Evolutionary conservation across 2,888 invertebrate species (phyloP).

Genomic region (Eutolmus rufibarbis): DNA sequence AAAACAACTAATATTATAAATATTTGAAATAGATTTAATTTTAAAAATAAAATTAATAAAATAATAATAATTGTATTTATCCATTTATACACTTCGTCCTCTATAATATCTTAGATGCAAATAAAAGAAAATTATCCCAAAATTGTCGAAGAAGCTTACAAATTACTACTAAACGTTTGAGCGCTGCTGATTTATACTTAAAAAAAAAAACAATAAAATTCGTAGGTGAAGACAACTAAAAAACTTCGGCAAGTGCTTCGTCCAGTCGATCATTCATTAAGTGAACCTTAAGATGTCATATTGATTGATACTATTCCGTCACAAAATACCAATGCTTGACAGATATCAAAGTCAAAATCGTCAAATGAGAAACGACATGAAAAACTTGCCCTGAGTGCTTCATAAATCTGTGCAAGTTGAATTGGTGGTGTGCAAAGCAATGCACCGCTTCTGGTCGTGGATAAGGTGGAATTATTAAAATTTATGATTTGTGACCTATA

Average conservation of each 20-base stretch:
- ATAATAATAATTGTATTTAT: too few species aligned
- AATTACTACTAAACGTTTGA: too few species aligned
- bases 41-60: too few species aligned
- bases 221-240: background rate
- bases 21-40: too few species aligned
- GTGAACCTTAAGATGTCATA: slow-evolving; percentile 26
- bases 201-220: background rate
- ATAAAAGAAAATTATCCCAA: background rate
- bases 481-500: slow-evolving; percentile 30
- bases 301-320: slow-evolving; percentile 24
- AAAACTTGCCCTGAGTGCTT: slow-evolving; percentile 15
- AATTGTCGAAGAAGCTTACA: background rate
- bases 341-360: slow-evolving; percentile 31
- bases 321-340: background rate
- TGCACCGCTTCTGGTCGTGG: background rate
- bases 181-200: background rate
- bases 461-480: slow-evolving; percentile 25
- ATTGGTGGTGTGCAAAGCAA: background rate
- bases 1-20: too few species aligned
- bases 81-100: too few species aligned
- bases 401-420: slow-evolving; percentile 1
- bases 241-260: background rate
- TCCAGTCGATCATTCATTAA: background rate
- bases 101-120: too few species aligned
- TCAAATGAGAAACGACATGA: background rate